Conservation (phyloP, 53 echinoderm and acorn worm species). For the Pentamera pediparva region DNA sequence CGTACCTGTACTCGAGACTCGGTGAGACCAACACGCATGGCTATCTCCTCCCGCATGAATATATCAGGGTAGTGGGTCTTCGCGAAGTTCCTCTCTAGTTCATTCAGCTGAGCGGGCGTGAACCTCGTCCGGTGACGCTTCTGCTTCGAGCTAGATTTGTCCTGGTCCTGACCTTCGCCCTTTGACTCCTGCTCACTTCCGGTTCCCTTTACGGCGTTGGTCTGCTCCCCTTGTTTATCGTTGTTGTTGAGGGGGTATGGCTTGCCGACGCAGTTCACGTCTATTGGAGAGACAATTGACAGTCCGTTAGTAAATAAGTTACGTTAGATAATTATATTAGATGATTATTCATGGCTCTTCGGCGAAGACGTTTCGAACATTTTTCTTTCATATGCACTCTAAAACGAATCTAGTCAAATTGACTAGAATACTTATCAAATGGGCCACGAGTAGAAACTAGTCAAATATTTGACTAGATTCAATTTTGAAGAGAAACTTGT, state of each 20-base stretch:
- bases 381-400: not conserved
- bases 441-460: too few relatives aligned
- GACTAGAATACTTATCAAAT: not conserved
- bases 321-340: not conserved
- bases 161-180: slow-evolving; percentile 52
- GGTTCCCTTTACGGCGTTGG: slow-evolving; percentile 24
- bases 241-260: slow-evolving; percentile 24
- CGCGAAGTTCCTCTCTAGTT: slow-evolving; percentile 96
- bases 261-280: slow-evolving; percentile 17
- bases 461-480: too few relatives aligned
- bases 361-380: not conserved
- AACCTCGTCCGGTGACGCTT: slow-evolving; percentile 95
- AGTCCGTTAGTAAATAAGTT: not conserved
- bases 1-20: slow-evolving; percentile 97
- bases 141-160: slow-evolving; percentile 78
- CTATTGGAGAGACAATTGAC: not conserved
- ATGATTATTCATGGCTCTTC: not conserved
- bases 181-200: slow-evolving; percentile 39
- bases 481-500: too few relatives aligned
- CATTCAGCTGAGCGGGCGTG: slow-evolving; percentile 99
- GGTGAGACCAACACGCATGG: slow-evolving; percentile 97
- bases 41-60: slow-evolving; percentile 98
- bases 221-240: slow-evolving; percentile 15
- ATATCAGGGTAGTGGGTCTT: slow-evolving; percentile 99
- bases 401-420: not conserved